phyloP scores from a whole-genome alignment of 2,888 invertebrate species.

The Drosophila ochracea region DNA sequence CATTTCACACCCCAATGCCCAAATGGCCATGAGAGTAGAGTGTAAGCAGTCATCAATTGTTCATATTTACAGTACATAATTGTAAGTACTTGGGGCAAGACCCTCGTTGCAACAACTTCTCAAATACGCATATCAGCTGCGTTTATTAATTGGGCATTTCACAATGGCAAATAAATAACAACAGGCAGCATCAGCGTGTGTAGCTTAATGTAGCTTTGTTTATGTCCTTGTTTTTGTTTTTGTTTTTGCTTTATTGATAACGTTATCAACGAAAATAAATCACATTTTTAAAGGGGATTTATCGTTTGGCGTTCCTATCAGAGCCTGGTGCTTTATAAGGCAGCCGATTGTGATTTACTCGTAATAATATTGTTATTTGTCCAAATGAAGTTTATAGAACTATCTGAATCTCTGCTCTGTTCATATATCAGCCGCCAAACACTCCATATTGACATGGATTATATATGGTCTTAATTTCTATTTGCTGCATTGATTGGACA shows the following conservation, averaged over 20 bases:
- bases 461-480: conserved; percentile 39
- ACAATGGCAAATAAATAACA: conserved; percentile 34
- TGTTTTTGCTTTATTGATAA: conserved; percentile 18
- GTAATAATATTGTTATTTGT: conserved; percentile 39
- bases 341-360: conserved; percentile 41
- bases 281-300: conserved; percentile 7
- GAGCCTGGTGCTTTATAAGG: conserved; percentile 1
- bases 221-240: background rate
- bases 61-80: conserved; percentile 56
- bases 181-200: conserved; percentile 24
- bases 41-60: conserved; percentile 44
- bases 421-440: conserved; percentile 4
- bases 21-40: conserved; percentile 12
- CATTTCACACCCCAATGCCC: conserved; percentile 30
- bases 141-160: conserved; percentile 53
- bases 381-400: conserved; percentile 29
- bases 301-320: conserved; percentile 9
- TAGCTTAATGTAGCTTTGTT: background rate
- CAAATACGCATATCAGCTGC: conserved; percentile 33
- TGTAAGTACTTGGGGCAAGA: conserved; percentile 42
- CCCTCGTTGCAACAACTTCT: conserved; percentile 9
- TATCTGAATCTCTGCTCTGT: conserved; percentile 7
- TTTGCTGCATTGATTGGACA: conserved; percentile 52
- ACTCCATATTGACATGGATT: conserved; percentile 62
- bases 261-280: background rate